Evolutionary conservation across 2,888 invertebrate genomes (phyloP).

Genomic region (Sussaba pulchella): DNA sequence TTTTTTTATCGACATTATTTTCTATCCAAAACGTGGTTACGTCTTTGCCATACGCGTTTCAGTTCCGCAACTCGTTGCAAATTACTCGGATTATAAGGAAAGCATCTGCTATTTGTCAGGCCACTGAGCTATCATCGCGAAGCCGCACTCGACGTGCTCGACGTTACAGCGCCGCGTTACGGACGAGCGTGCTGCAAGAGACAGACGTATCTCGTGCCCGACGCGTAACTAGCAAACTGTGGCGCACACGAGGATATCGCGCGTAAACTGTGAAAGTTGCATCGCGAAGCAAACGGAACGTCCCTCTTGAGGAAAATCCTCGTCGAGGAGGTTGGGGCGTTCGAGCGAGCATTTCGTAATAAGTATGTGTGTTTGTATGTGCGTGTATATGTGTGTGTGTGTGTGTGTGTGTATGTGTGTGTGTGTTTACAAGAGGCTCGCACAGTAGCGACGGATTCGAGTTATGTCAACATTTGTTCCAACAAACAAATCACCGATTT

Average conservation of each 20-base stretch:
- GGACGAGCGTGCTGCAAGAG: slow-evolving; percentile 8
- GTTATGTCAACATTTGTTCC: background rate
- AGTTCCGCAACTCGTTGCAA: background rate
- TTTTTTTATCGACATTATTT: background rate
- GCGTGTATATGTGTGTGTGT: too few species aligned
- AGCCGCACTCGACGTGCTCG: slow-evolving; percentile 11
- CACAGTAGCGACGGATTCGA: slow-evolving; percentile 29
- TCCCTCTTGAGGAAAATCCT: slow-evolving; percentile 21
- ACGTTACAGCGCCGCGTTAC: background rate
- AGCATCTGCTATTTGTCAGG: slow-evolving; percentile 13
- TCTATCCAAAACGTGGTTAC: background rate
- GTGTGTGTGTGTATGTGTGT: too few species aligned
- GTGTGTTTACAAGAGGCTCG: background rate
- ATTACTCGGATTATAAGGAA: slow-evolving; percentile 14
- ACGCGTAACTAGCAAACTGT: slow-evolving; percentile 27
- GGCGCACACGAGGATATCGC: slow-evolving; percentile 4
- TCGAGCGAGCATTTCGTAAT: slow-evolving; percentile 36
- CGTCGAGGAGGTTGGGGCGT: slow-evolving; percentile 38
- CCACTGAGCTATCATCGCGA: slow-evolving; percentile 30
- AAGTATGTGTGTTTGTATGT: too few species aligned
- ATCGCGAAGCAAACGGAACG: slow-evolving; percentile 16
- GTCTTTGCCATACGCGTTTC: background rate
- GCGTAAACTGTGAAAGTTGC: slow-evolving; percentile 38
- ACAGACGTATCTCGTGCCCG: slow-evolving; percentile 16
- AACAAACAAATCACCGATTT: background rate